Base-by-base conservation (phyloP, 1,140 invertebrate genomes). In the Calosoma granatense region DNA sequence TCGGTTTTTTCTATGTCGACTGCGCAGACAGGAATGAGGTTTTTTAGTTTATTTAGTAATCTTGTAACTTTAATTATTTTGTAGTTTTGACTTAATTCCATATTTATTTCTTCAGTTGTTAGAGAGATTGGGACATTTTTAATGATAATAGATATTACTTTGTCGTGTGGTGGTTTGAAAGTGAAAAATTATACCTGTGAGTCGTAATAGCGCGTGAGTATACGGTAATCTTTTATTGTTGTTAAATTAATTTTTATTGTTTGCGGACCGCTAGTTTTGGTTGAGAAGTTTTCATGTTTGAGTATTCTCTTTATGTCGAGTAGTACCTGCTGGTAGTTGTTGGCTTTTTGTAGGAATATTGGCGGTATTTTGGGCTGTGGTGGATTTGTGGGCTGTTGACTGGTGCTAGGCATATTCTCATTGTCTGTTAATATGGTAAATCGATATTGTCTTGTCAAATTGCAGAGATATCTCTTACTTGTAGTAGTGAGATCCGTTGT, bases 81-180 rank as follows among this genome's bases (percentile, higher is more conserved):
- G 26, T 36, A 36, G n/a, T 36, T 36, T 36, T 36, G 26, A 9
- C n/a, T 36, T n/a, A 63, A 57, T 43, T 63, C 56, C 20, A 52
- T 58, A 19, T 59, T 59, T 19, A 53, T 63, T 14, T 9, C 53
- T 39, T 51, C 51, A 14, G 36, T 51, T 2, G 26, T 36, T 6
- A 36, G 26, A 6, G 26, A 36, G 26, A 9, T 9, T 36, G 26
- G 26, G 26, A 36, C 26, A 36, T 36, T 36, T 36, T n/a, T 36
- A n/a, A 36, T 36, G n/a, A 36, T n/a, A 9, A 36, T n/a, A 9
- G 26, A 36, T 36, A 36, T 36, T 36, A 9, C n/a, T 36, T 36
- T 36, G 26, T 36, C 26, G 6, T 9, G 6, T 36, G n/a, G n/a
- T 36, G 26, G 26, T 9, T 36, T 36, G 26, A 36, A 36, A 36